Percentiles rank a stretch among this genome's conserved stretches.
Conservation (phyloP, 2,888 invertebrate species). For the Pardosa pseudoannulata region DNA sequence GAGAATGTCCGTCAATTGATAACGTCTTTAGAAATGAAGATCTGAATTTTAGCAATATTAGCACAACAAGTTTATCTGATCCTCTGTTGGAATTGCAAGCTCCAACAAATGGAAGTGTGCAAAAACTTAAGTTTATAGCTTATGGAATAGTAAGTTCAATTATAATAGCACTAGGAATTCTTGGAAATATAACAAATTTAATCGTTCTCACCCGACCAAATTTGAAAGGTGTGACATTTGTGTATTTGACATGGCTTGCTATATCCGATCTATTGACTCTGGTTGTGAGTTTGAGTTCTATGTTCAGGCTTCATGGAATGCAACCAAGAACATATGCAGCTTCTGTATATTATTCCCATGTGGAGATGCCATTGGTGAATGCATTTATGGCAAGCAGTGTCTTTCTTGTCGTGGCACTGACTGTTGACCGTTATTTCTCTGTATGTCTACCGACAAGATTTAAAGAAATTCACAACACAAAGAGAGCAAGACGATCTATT, state of each 20-base stretch:
- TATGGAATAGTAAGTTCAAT: slow-evolving; percentile 78
- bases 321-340: slow-evolving; percentile 76
- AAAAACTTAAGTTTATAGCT: slow-evolving; percentile 75
- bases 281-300: slow-evolving; percentile 78
- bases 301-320: slow-evolving; percentile 77
- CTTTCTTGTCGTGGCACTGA: slow-evolving; percentile 80
- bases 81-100: not conserved
- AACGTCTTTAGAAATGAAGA: not conserved
- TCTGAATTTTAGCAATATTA: not conserved
- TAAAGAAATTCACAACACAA: slow-evolving; percentile 77
- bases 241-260: slow-evolving; percentile 79
- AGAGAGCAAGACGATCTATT: slow-evolving; percentile 77
- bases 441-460: slow-evolving; percentile 79
- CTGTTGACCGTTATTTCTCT: slow-evolving; percentile 79
- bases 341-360: slow-evolving; percentile 78
- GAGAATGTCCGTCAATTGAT: slow-evolving; percentile 38
- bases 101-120: slow-evolving; percentile 20
- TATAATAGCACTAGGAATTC: slow-evolving; percentile 79
- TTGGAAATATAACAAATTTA: slow-evolving; percentile 79
- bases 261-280: slow-evolving; percentile 79
- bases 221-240: slow-evolving; percentile 79
- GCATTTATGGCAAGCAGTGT: slow-evolving; percentile 80
- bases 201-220: slow-evolving; percentile 79
- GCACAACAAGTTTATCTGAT: not conserved
- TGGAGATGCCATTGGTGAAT: slow-evolving; percentile 79